Percentiles rank a stretch among this genome's conserved stretches.
Conservation (phyloP, 2,888 invertebrate genomes). For the Luperina testacea region DNA sequence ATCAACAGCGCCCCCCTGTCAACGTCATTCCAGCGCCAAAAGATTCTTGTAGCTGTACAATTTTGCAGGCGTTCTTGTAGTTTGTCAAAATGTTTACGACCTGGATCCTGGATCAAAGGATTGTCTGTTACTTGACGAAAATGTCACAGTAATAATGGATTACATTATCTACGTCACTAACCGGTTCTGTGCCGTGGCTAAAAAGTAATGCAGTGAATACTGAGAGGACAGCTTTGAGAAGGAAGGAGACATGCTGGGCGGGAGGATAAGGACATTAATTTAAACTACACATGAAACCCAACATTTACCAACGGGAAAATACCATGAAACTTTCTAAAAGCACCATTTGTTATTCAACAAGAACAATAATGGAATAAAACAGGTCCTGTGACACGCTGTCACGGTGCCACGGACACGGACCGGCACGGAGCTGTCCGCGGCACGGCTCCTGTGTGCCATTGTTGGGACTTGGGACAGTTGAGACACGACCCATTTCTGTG, state of each 20-base stretch:
- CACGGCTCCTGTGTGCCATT: conserved; percentile 54
- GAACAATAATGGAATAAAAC: conserved; percentile 45
- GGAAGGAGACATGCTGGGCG: background rate
- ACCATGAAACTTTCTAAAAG: background rate
- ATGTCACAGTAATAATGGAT: background rate
- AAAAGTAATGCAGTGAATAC: background rate
- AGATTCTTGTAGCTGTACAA: background rate
- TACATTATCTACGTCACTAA: background rate
- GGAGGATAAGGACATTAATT: background rate
- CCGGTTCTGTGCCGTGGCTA: too few species aligned
- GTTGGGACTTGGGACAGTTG: conserved; percentile 49
- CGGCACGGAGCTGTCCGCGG: conserved; percentile 39
- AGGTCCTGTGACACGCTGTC: conserved; percentile 50
- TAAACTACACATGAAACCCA: background rate
- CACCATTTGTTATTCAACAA: conserved; percentile 25
- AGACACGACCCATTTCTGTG: conserved; percentile 61
- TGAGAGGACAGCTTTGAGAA: background rate
- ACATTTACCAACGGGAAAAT: conserved; percentile 2
- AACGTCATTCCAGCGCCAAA: background rate
- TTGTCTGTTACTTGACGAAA: background rate
- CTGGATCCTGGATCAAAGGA: background rate
- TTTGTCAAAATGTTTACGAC: background rate
- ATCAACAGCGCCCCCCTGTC: background rate
- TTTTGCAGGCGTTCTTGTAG: background rate
- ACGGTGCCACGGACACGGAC: conserved; percentile 50